These are phyloP conservation scores for Stegophylla sp. DNA, from an alignment of 2,888 invertebrate genomes.

Conservation along the genomic window DNA sequence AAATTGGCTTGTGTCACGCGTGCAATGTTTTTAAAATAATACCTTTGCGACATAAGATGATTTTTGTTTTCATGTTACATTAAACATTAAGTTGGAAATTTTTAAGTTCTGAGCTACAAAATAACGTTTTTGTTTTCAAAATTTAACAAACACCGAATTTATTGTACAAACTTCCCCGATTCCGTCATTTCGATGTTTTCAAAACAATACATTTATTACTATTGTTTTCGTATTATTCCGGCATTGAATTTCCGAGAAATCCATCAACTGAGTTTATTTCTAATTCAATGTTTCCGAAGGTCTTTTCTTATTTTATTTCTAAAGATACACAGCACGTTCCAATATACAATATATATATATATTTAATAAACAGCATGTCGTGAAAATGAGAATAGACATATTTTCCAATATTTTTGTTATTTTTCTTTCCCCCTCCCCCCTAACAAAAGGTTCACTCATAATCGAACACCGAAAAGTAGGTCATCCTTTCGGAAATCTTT, in stretches of 20 bases:
- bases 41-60: no score
- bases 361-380: conserved; percentile 15
- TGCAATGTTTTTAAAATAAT: no score
- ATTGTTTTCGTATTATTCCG: background rate
- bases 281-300: conserved; percentile 3
- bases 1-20: background rate
- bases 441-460: conserved; percentile 17
- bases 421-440: background rate
- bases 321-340: conserved; percentile 7
- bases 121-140: no score
- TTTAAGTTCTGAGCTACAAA: no score
- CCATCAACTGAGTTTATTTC: conserved; percentile 9
- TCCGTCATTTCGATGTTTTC: background rate
- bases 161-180: no score
- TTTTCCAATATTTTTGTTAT: background rate
- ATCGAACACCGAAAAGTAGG: background rate
- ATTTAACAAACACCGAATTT: no score
- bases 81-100: no score
- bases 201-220: background rate
- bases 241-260: background rate
- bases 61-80: no score
- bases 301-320: background rate
- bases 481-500: background rate
- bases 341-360: no score
- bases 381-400: conserved; percentile 4